These are phyloP conservation scores for Tipula helvola DNA, from an alignment of 2,888 invertebrate genomes.

Conservation along the genomic window DNA sequence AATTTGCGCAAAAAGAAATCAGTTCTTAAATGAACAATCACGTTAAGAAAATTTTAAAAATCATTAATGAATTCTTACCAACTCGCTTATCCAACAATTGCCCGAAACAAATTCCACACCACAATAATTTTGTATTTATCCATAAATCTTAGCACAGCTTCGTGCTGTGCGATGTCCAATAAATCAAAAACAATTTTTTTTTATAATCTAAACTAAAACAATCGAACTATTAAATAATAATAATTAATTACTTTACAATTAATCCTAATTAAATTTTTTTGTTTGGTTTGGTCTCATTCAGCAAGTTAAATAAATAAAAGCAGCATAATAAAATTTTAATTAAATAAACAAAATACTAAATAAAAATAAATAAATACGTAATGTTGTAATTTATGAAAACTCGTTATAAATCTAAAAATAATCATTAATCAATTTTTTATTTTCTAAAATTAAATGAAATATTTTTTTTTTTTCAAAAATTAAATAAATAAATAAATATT, in stretches of 20 bases:
- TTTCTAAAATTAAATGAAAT: neutral
- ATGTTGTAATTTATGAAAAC: neutral
- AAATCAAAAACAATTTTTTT: neutral
- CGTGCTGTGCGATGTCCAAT: neutral
- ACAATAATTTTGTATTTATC: no score
- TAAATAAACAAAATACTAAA: neutral
- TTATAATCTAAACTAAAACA: neutral
- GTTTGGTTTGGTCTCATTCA: neutral
- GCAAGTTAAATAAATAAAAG: neutral
- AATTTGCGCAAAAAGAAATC: no score
- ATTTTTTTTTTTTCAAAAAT: neutral
- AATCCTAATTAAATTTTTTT: neutral
- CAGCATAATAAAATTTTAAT: neutral
- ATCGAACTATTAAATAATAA: neutral
- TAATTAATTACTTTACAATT: neutral
- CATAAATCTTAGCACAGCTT: neutral
- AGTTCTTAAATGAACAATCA: no score
- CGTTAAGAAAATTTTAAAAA: no score
- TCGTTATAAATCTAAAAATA: neutral
- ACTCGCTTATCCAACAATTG: no score
- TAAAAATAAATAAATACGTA: neutral
- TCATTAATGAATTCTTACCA: no score
- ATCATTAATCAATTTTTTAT: neutral
- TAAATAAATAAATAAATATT: neutral
- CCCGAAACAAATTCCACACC: no score